Conservation (phyloP, 2,888 invertebrate species). For the Gymnoscelis rufifasciata region DNA sequence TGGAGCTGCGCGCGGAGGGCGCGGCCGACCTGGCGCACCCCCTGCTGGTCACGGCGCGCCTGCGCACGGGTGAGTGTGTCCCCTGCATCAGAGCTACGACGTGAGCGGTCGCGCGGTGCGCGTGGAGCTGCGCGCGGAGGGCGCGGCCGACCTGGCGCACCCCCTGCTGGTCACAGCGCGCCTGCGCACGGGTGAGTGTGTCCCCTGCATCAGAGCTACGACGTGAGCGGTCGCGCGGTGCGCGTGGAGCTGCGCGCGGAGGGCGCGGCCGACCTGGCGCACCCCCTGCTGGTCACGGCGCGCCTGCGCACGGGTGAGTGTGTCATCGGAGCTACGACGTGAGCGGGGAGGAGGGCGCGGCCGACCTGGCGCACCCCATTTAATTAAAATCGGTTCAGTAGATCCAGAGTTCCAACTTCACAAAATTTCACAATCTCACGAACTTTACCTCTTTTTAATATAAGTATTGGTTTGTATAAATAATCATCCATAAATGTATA, state of each 20-base stretch:
- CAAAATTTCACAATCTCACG: too few species aligned
- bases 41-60: slow-evolving; percentile 59
- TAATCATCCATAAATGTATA: slow-evolving; percentile 31
- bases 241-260: slow-evolving; percentile 46
- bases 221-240: slow-evolving; percentile 38
- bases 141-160: slow-evolving; percentile 49
- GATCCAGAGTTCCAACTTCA: too few species aligned
- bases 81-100: slow-evolving; percentile 24
- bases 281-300: slow-evolving; percentile 61
- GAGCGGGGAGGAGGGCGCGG: slow-evolving; percentile 36
- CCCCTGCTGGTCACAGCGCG: slow-evolving; percentile 63
- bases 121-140: slow-evolving; percentile 42
- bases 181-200: slow-evolving; percentile 34
- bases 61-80: slow-evolving; percentile 31
- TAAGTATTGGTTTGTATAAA: too few species aligned
- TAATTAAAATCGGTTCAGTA: too few species aligned
- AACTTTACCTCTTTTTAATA: too few species aligned
- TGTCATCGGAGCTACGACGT: slow-evolving; percentile 38
- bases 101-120: slow-evolving; percentile 46
- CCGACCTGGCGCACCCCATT: slow-evolving; percentile 57
- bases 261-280: slow-evolving; percentile 49
- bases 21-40: slow-evolving; percentile 56
- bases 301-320: slow-evolving; percentile 51
- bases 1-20: slow-evolving; percentile 41
- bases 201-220: neutral